Evolutionary conservation across 2,888 invertebrate species (phyloP).

Genomic region (Eulithis prunata): DNA sequence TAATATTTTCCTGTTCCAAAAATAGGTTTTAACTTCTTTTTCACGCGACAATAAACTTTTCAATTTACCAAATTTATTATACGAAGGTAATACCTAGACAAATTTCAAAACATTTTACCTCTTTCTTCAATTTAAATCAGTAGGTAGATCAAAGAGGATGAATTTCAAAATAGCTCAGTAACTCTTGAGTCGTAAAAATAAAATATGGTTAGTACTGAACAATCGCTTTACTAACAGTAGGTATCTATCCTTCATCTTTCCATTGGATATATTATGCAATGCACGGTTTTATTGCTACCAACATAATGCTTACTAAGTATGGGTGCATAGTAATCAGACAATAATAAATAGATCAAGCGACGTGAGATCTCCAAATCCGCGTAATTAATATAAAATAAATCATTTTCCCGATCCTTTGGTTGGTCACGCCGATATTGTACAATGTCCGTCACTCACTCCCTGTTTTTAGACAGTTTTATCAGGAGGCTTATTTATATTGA

Average conservation of each 20-base stretch:
- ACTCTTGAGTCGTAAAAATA: no score
- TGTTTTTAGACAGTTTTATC: constrained; percentile 1
- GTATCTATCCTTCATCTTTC: neutral
- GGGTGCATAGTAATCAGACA: neutral
- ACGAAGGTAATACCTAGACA: neutral
- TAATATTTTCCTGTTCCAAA: constrained; percentile 23
- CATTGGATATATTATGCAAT: constrained; percentile 1
- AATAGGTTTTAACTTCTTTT: constrained; percentile 18
- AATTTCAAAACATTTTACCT: no score
- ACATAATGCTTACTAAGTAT: no score
- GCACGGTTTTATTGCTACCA: neutral
- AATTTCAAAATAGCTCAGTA: no score
- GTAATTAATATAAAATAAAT: constrained; percentile 1
- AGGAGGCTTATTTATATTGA: constrained; percentile 1
- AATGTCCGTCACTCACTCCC: neutral
- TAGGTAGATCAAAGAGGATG: no score
- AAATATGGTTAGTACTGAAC: no score
- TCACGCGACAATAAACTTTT: constrained; percentile 12
- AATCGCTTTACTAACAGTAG: no score
- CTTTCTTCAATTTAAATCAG: no score
- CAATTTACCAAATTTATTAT: constrained; percentile 15
- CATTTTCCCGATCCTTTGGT: neutral
- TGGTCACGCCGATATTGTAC: neutral
- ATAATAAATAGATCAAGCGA: neutral
- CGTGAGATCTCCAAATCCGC: neutral